Conservation (phyloP, 2,888 invertebrate genomes). For the Cheilosia scutellata region DNA sequence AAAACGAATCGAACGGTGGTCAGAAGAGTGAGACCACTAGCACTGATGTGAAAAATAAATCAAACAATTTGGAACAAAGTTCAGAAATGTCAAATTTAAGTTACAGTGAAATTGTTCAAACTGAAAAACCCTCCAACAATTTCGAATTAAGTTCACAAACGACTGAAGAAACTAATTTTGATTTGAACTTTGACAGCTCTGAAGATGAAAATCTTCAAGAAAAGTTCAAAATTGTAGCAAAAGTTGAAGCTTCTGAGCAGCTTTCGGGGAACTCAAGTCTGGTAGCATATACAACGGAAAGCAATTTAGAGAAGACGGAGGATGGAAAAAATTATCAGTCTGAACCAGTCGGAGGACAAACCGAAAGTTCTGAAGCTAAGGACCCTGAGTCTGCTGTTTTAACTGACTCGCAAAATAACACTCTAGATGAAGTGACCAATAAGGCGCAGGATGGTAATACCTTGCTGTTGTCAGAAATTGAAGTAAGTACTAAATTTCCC, state of each 20-base stretch:
- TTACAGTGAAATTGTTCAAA: background rate
- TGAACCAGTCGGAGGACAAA: too few relatives aligned
- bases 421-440: too few relatives aligned
- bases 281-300: background rate
- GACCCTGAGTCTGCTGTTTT: too few relatives aligned
- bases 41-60: background rate
- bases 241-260: constrained; percentile 22
- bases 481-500: too few relatives aligned
- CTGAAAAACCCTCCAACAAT: background rate
- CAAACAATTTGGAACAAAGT: background rate
- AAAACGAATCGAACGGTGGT: background rate
- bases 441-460: too few relatives aligned
- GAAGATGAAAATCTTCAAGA: constrained; percentile 25
- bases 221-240: background rate
- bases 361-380: too few relatives aligned
- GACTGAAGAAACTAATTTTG: background rate
- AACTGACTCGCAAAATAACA: too few relatives aligned
- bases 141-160: background rate
- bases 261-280: background rate
- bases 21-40: background rate
- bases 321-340: background rate
- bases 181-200: background rate
- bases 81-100: background rate
- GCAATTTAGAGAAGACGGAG: background rate
- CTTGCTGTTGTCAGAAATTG: too few relatives aligned